These are phyloP conservation scores for Zhuqinia jingwanae DNA, from an alignment of 2,888 invertebrate genomes.

Conservation along the genomic window DNA sequence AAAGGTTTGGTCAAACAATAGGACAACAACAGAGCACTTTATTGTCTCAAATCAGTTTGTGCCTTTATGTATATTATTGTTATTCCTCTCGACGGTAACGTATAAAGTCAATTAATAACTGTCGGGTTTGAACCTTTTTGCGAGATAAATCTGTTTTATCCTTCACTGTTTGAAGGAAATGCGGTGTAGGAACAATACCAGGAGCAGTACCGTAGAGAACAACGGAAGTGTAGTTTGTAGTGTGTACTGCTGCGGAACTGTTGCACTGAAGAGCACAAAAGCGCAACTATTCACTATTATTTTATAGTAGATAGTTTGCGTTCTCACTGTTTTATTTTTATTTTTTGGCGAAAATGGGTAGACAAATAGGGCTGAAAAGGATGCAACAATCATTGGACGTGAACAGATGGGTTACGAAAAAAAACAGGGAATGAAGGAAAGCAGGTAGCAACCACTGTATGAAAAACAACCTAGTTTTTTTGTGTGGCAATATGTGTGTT, in stretches of 20 bases:
- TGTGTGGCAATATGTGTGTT: neutral
- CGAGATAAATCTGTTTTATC: conserved; percentile 19
- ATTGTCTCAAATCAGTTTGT: too few species aligned
- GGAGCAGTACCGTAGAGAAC: neutral
- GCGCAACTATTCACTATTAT: neutral
- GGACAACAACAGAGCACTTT: too few species aligned
- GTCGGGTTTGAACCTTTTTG: conserved; percentile 17
- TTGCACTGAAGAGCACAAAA: neutral
- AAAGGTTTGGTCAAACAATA: neutral
- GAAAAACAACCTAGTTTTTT: too few species aligned
- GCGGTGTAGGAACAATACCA: neutral
- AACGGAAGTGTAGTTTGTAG: too few species aligned
- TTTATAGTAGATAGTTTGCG: neutral
- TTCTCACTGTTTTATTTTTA: neutral
- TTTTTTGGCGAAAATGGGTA: neutral
- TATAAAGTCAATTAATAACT: conserved; percentile 53
- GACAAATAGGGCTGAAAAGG: neutral
- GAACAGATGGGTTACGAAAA: conserved; percentile 27
- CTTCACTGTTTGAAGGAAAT: conserved; percentile 11
- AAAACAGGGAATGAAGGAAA: neutral
- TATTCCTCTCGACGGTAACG: neutral
- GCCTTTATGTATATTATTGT: conserved; percentile 5
- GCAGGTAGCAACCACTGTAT: neutral
- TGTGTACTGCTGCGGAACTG: conserved; percentile 10
- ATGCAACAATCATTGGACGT: neutral